Conservation (phyloP, 2,113 vertebrate species). For the Epinephelus moara region DNA sequence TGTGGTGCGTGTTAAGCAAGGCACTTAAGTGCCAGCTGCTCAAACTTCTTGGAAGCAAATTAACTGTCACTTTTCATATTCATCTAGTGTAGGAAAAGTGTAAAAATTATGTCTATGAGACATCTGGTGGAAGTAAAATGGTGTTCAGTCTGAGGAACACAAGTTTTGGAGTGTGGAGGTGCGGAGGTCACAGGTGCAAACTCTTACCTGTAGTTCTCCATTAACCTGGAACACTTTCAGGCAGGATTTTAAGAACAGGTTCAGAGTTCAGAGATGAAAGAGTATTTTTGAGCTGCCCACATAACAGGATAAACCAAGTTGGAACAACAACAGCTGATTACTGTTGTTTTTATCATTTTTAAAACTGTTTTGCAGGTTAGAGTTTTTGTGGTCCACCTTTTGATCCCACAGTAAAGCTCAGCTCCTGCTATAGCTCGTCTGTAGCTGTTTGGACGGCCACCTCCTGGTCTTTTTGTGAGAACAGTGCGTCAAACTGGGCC, state of each 20-base stretch:
- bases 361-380: not conserved
- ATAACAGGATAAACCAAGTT: not conserved
- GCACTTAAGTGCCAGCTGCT: constrained; percentile 5
- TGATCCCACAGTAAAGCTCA: not conserved
- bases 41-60: not conserved
- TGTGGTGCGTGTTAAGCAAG: not conserved
- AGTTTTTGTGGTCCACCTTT: constrained; percentile 5
- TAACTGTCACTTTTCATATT: not conserved
- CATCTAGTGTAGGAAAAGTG: not conserved
- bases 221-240: not conserved
- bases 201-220: not conserved
- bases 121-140: too few relatives aligned
- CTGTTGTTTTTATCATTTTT: not conserved
- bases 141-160: too few relatives aligned
- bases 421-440: constrained; percentile 47
- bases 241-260: not conserved
- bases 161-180: not conserved
- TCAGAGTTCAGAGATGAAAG: not conserved
- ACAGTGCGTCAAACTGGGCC: constrained; percentile 83
- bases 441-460: constrained; percentile 28
- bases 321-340: not conserved
- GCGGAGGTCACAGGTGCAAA: not conserved
- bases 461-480: constrained; percentile 16
- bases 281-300: not conserved
- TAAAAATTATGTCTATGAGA: not conserved